Evolutionary conservation across 2,113 vertebrate species (phyloP), one percentile per base, ranked within the genome.

Genomic region (Herpetotheres cachinnans): DNA sequence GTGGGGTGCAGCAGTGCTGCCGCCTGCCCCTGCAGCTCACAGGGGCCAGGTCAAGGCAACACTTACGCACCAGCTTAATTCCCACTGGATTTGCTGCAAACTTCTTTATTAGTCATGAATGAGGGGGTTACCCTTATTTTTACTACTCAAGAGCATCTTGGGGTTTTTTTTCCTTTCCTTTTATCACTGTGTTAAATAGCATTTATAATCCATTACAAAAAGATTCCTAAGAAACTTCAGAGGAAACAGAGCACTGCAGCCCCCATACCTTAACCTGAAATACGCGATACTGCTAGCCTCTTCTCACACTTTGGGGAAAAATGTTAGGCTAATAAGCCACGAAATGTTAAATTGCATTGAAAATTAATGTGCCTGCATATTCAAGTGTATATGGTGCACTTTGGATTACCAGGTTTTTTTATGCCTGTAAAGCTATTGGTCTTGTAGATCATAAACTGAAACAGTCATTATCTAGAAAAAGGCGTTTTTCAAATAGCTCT

Each of bases 251-350:
- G 72, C 34, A 1, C 47, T 30, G 54, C 76, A 70, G 82, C 59
- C 46, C 25, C 3, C 1, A 0, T 14, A 3, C 50, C 38, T 29
- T 17, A 10, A 11, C 62, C 50, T 27, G 36, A n/a, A 66, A 2
- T 6, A 1, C 1, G 55, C 7, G 52, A 4, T 46, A 11, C 82
- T 72, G 76, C 13, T 14, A 9, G 16, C 46, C 65, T 54, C n/a
- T n/a, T 13, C 42, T 46, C 61, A 11, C 1, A 3, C 46, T 2
- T 17, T 12, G 16, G 84, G 72, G 73, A 20, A 27, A 22, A 55
- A 50, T 30, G 50, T 32, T 42, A n/a, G 61, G 15, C n/a, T 61
- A 3, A 9, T 18, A 24, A 67, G 49, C 4, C 76, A 73, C 65
- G 40, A 81, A 6, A 6, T 8, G 30, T 18, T 36, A 30, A 63